Evolutionary conservation across 2,113 vertebrate genomes (phyloP), one percentile per base, ranked within the genome.

Genomic region (Aepyceros melampus): DNA sequence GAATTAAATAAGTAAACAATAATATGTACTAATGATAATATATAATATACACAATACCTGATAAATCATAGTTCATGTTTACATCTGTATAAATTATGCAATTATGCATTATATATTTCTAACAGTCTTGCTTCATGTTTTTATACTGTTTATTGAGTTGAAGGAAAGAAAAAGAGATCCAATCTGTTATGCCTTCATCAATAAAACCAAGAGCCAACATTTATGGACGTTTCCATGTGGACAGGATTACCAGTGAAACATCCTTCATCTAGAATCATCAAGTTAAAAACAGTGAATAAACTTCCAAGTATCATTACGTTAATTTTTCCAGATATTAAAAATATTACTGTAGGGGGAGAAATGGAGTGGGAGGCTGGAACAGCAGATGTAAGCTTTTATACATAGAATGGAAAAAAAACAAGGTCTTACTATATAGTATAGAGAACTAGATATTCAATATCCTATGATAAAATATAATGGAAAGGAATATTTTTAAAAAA

Each of bases 261-360:
- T 47, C 53, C 40, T 1, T 56, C 27, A 60, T 13, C 23, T 21
- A 76, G 36, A 87, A 76, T 94, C 45, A 88, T 82, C 31, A 85
- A 53, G 43, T 92, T 56, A 91, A 64, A 85, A 94, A 83, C 1
- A 62, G n/a, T 56, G 47, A 21, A 49, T 43, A 92, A 91, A 78
- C 6, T 25, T 67, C 84, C 25, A 55, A 74, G 47, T 49, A 60
- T 56, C 33, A 87, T 40, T 19, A 58, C 47, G 49, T 36, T 94
- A 43, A 33, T 25, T 95, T 82, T 96, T 87, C 58, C 36, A 89
- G 67, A 82, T 55, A 67, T 36, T 92, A 85, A 91, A 96, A 96
- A 62, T 83, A 88, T n/a, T 40, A 91, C 47, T 49, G 33, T 84
- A 81, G 47, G 78, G 29, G 9, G 31, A 33, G 78, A 49, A 33